phyloP scores from a whole-genome alignment of 2,888 invertebrate genomes.

The Drosophila kokeensis region DNA sequence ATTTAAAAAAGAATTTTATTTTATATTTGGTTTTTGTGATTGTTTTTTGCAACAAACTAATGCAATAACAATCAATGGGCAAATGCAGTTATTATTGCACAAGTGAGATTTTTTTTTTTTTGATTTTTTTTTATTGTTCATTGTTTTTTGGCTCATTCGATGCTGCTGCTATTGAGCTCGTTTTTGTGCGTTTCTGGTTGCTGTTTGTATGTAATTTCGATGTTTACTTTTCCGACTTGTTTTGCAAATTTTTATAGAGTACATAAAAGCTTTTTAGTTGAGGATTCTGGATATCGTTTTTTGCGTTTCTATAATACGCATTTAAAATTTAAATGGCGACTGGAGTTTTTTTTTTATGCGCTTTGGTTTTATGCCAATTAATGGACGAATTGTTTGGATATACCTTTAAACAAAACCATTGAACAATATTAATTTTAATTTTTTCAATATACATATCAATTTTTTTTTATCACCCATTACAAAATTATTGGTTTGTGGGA shows the following conservation, averaged over 20 bases:
- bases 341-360: conserved; percentile 3
- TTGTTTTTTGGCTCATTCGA: conserved; percentile 22
- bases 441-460: conserved; percentile 35
- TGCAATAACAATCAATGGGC: conserved; percentile 79
- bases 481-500: conserved; percentile 42
- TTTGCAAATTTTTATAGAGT: conserved; percentile 69
- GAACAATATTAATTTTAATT: conserved; percentile 54
- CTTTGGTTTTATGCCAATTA: conserved; percentile 68
- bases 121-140: conserved; percentile 1
- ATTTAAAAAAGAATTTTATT: conserved; percentile 18
- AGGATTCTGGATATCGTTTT: conserved; percentile 25
- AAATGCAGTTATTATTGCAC: conserved; percentile 73
- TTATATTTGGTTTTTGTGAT: conserved; percentile 18
- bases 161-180: conserved; percentile 50
- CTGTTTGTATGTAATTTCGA: conserved; percentile 44
- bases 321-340: conserved; percentile 35
- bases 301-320: conserved; percentile 36
- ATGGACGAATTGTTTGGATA: conserved; percentile 65
- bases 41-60: conserved; percentile 59
- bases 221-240: conserved; percentile 69
- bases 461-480: conserved; percentile 10
- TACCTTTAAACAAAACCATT: conserved; percentile 57
- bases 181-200: conserved; percentile 34
- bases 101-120: conserved; percentile 45
- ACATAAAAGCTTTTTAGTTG: conserved; percentile 66